phyloP scores from a whole-genome alignment of 2,888 invertebrate species.

The Ichneumon xanthorius region DNA sequence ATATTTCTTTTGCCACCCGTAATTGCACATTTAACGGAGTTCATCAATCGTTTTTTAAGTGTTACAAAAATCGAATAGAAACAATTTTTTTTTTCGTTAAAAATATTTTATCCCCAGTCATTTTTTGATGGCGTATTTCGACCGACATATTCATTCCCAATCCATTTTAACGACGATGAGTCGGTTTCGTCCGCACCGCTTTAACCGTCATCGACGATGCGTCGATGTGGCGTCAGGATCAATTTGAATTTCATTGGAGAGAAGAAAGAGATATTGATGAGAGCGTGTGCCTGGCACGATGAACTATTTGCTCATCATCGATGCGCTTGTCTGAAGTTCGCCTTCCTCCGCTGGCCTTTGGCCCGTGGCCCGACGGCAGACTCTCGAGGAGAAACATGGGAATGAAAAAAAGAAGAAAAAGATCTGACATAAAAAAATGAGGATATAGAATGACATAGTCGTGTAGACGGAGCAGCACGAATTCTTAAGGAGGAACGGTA shows the following conservation, averaged over 20 bases:
- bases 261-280: constrained; percentile 39
- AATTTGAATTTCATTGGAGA: constrained; percentile 45
- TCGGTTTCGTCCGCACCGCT: neutral
- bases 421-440: neutral
- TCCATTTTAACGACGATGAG: neutral
- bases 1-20: no score
- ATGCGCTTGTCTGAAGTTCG: constrained; percentile 25
- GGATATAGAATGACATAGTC: constrained; percentile 15
- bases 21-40: no score
- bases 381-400: constrained; percentile 3
- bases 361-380: constrained; percentile 42
- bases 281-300: constrained; percentile 18
- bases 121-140: neutral
- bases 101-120: neutral
- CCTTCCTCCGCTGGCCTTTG: constrained; percentile 57
- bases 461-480: constrained; percentile 6
- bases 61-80: neutral
- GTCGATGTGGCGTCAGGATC: constrained; percentile 11
- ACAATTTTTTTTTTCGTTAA: neutral
- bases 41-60: no score
- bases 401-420: constrained; percentile 36
- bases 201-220: constrained; percentile 20
- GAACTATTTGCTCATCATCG: constrained; percentile 43
- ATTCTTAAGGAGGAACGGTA: constrained; percentile 19
- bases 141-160: neutral